Evolutionary conservation across 2,888 invertebrate genomes (phyloP).

Genomic region (Scaptodrosophila latifasciaeformis): DNA sequence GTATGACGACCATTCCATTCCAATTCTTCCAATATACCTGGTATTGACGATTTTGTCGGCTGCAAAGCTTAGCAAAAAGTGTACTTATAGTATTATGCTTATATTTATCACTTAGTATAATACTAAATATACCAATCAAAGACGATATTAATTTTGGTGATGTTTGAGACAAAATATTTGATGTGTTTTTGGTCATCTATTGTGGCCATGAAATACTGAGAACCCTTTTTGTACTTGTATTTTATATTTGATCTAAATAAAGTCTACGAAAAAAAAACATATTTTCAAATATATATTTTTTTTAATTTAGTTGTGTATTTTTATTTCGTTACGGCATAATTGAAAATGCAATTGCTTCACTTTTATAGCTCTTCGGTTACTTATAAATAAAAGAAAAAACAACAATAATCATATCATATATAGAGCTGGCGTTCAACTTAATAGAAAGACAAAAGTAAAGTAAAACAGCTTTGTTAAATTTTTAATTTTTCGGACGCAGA

Average conservation of each 20-base stretch:
- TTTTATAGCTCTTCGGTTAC: constrained; percentile 55
- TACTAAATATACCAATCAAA: constrained; percentile 47
- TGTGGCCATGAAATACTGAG: constrained; percentile 51
- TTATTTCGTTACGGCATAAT: constrained; percentile 56
- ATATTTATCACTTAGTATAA: constrained; percentile 14
- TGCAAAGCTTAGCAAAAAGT: constrained; percentile 46
- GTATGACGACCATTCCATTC: constrained; percentile 22
- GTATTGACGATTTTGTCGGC: constrained; percentile 20
- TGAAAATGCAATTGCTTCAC: constrained; percentile 72
- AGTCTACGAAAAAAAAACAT: background rate
- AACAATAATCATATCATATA: constrained; percentile 40
- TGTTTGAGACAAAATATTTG: constrained; percentile 42
- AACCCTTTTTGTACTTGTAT: too few species aligned
- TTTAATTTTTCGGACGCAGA: too few species aligned
- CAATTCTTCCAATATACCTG: constrained; percentile 34
- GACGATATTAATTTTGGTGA: constrained; percentile 8
- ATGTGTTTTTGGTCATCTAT: constrained; percentile 57
- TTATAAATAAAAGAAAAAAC: constrained; percentile 69
- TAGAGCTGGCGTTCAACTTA: constrained; percentile 50
- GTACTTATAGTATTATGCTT: constrained; percentile 72
- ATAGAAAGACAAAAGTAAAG: constrained; percentile 41
- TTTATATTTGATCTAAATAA: too few species aligned
- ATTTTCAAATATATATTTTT: constrained; percentile 15
- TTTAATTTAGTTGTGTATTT: constrained; percentile 44
- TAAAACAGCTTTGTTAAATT: constrained; percentile 1